Evolutionary conservation across 2,113 vertebrate genomes (phyloP).

Genomic region (Anarrhichthys ocellatus): DNA sequence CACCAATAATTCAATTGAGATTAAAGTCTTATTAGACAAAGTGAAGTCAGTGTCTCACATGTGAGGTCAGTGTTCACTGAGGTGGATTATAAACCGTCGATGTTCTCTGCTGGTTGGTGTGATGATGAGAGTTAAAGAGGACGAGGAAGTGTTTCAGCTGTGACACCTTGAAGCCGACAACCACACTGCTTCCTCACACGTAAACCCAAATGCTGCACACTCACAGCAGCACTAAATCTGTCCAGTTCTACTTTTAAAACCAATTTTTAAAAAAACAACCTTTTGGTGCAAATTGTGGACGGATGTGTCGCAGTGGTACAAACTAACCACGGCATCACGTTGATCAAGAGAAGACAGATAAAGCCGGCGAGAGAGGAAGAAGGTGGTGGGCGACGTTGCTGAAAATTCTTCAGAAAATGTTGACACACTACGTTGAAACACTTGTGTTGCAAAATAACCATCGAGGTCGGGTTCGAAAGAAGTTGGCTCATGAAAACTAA

Average conservation of each 20-base stretch:
- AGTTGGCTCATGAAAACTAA: slow-evolving; percentile 10
- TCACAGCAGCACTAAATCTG: background rate
- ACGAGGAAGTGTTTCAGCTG: slow-evolving; percentile 71
- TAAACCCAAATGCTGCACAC: slow-evolving; percentile 32
- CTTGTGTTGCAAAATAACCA: slow-evolving; percentile 53
- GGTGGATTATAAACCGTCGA: slow-evolving; percentile 3
- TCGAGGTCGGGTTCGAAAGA: slow-evolving; percentile 31
- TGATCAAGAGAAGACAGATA: background rate
- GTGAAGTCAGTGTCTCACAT: slow-evolving; percentile 12
- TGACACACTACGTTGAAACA: slow-evolving; percentile 58
- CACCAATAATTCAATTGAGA: background rate
- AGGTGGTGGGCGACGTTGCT: slow-evolving; percentile 1
- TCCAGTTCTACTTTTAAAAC: background rate
- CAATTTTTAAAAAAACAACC: background rate
- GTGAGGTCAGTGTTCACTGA: slow-evolving; percentile 14
- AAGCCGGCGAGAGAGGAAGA: slow-evolving; percentile 26
- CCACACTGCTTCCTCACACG: slow-evolving; percentile 73
- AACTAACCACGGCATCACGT: background rate
- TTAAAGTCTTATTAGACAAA: background rate
- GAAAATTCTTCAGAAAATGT: slow-evolving; percentile 70
- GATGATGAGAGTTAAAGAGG: slow-evolving; percentile 27
- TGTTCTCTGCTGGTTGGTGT: background rate
- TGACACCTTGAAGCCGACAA: slow-evolving; percentile 44
- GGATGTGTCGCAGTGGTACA: background rate
- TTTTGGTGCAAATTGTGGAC: background rate